Conservation (phyloP, 2,113 vertebrate genomes). For the Dolichotis patagonum region DNA sequence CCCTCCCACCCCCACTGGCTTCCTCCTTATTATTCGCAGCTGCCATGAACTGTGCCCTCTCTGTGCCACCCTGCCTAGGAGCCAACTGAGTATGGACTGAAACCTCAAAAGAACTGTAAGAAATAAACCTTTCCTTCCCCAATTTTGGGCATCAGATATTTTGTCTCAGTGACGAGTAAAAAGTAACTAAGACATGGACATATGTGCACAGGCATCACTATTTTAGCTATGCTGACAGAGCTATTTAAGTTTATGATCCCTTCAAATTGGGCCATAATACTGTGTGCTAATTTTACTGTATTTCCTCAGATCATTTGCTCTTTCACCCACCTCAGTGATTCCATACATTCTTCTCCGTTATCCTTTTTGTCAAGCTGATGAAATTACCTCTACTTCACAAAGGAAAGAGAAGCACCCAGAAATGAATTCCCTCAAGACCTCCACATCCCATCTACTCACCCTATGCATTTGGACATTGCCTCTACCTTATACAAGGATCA, state of each 20-base stretch:
- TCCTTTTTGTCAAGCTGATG: not conserved
- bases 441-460: not conserved
- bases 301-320: not conserved
- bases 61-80: too few species aligned
- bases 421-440: not conserved
- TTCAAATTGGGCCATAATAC: not conserved
- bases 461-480: not conserved
- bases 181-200: too few species aligned
- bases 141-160: too few species aligned
- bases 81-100: too few species aligned
- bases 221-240: not conserved
- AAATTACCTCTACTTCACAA: not conserved
- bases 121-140: too few species aligned
- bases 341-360: not conserved
- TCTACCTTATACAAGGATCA: not conserved
- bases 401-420: slow-evolving; percentile 4
- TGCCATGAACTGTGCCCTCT: too few species aligned
- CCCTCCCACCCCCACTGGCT: too few species aligned
- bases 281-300: not conserved
- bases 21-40: too few species aligned
- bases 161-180: too few species aligned
- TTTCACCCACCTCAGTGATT: not conserved
- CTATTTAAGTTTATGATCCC: not conserved
- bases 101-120: too few species aligned
- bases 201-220: not conserved